Evolutionary conservation across 2,888 invertebrate genomes (phyloP).

Genomic region (Synanthedon myopaeformis): DNA sequence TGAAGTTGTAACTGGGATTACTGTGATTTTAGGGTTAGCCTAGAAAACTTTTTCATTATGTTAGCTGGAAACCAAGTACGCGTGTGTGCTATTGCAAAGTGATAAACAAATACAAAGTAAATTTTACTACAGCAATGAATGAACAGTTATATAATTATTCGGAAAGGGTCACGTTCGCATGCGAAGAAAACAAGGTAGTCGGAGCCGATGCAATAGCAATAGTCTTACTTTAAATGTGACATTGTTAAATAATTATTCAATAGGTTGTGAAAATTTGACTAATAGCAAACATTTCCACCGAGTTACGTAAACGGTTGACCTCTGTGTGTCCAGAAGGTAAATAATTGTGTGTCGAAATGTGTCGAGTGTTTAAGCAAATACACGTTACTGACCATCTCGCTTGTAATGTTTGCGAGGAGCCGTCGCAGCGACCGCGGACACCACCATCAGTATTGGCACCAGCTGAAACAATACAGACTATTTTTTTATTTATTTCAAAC

Average conservation of each 20-base stretch:
- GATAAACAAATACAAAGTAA: too few relatives aligned
- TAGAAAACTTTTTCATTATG: too few relatives aligned
- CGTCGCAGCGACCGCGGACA: conserved; percentile 26
- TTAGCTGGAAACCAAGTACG: too few relatives aligned
- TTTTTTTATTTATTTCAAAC: too few relatives aligned
- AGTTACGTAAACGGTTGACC: background rate
- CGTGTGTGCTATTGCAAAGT: too few relatives aligned
- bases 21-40: too few relatives aligned
- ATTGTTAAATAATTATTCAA: background rate
- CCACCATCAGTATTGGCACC: conserved; percentile 30
- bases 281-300: background rate
- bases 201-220: too few relatives aligned
- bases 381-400: conserved; percentile 40
- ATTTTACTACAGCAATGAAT: too few relatives aligned
- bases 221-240: background rate
- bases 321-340: background rate
- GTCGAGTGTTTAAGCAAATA: background rate
- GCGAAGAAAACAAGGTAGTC: too few relatives aligned
- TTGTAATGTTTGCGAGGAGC: conserved; percentile 38
- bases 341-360: background rate
- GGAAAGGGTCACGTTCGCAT: too few relatives aligned
- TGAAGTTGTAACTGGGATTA: too few relatives aligned
- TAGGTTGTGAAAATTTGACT: background rate
- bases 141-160: too few relatives aligned
- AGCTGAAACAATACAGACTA: conserved; percentile 29